Evolutionary conservation across 2,113 vertebrate genomes (phyloP).

Genomic region (Anarrhichthys ocellatus): DNA sequence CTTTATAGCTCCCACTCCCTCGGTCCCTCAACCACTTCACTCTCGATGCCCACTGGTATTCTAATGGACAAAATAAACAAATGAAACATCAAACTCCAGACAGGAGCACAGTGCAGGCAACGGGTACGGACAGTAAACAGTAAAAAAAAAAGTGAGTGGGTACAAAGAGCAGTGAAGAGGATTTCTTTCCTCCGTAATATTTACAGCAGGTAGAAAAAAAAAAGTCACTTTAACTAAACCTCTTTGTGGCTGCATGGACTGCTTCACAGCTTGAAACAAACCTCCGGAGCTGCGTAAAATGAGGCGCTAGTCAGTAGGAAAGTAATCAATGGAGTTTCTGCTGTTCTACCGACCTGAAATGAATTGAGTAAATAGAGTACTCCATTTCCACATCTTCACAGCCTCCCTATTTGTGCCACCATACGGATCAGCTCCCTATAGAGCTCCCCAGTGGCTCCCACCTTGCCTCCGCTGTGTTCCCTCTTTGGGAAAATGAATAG

Average conservation of each 20-base stretch:
- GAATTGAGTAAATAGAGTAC: slow-evolving; percentile 57
- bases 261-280: slow-evolving; percentile 57
- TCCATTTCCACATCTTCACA: slow-evolving; percentile 14
- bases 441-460: slow-evolving; percentile 56
- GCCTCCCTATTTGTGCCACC: slow-evolving; percentile 42
- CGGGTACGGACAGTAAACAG: slow-evolving; percentile 39
- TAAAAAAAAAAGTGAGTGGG: slow-evolving; percentile 53
- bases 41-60: slow-evolving; percentile 52
- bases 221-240: slow-evolving; percentile 60
- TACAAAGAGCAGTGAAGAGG: slow-evolving; percentile 55
- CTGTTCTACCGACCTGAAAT: slow-evolving; percentile 28
- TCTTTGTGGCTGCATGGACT: slow-evolving; percentile 32
- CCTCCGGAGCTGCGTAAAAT: slow-evolving; percentile 44
- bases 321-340: slow-evolving; percentile 37
- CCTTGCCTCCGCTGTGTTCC: slow-evolving; percentile 46
- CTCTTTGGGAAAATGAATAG: slow-evolving; percentile 69
- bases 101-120: slow-evolving; percentile 27
- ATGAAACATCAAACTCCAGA: slow-evolving; percentile 62
- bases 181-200: slow-evolving; percentile 55
- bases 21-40: slow-evolving; percentile 64
- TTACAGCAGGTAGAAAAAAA: slow-evolving; percentile 54
- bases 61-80: slow-evolving; percentile 36
- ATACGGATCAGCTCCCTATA: slow-evolving; percentile 46
- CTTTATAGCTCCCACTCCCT: slow-evolving; percentile 61
- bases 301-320: slow-evolving; percentile 8